phyloP scores from a whole-genome alignment of 1,140 invertebrate species.

The Orchestia grillus region DNA sequence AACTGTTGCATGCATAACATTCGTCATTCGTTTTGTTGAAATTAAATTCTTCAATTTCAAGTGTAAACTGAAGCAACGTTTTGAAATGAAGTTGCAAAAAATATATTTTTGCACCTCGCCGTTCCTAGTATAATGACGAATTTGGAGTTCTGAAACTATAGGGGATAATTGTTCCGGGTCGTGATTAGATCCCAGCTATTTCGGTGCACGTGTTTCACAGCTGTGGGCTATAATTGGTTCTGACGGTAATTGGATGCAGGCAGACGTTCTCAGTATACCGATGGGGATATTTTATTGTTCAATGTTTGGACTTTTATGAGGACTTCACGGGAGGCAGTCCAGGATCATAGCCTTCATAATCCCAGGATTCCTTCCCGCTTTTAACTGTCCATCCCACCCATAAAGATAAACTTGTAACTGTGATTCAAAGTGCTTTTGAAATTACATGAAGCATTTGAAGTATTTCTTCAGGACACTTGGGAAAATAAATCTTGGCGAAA shows the following conservation, averaged over 20 bases:
- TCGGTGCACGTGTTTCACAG: background rate
- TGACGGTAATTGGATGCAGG: background rate
- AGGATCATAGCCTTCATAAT: background rate
- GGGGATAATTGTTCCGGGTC: no score
- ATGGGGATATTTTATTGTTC: background rate
- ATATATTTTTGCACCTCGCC: background rate
- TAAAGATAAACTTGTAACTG: background rate
- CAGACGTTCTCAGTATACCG: background rate
- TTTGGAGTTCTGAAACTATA: no score
- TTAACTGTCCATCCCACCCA: background rate
- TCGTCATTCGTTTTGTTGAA: background rate
- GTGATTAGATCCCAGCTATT: no score
- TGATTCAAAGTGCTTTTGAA: background rate
- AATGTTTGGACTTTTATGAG: background rate
- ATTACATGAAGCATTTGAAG: background rate
- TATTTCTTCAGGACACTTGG: background rate
- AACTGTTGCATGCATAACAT: no score
- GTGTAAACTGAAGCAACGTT: background rate
- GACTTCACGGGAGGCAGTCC: background rate
- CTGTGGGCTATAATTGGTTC: background rate
- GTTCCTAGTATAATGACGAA: background rate
- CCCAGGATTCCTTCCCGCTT: background rate
- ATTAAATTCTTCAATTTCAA: background rate
- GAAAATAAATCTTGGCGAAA: background rate
- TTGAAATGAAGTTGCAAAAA: background rate